Percentiles rank a stretch among this genome's conserved stretches.
Evolutionary conservation across 1,140 invertebrate species (phyloP).

Genomic region (Lepidurus couesii): DNA sequence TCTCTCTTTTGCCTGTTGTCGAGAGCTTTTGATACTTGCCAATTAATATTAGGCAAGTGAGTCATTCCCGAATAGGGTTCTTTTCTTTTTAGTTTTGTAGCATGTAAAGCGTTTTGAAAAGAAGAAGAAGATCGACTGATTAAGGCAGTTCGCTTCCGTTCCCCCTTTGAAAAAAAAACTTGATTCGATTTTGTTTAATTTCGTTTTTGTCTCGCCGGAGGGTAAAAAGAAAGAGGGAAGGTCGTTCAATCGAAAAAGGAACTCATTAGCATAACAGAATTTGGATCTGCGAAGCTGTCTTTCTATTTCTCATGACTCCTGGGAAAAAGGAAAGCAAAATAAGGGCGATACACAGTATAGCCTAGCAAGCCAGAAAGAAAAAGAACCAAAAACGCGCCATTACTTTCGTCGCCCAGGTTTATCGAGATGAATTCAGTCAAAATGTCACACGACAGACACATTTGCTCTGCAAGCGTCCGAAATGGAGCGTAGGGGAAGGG

Average conservation of each 20-base stretch:
- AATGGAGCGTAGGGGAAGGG: not conserved
- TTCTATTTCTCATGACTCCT: not conserved
- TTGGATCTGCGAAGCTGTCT: constrained; percentile 1
- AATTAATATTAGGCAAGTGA: constrained; percentile 10
- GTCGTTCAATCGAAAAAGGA: not conserved
- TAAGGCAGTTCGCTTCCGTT: not conserved
- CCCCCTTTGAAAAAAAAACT: not conserved
- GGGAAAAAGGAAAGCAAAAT: not conserved
- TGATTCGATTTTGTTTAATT: constrained; percentile 13
- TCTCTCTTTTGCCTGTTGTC: not conserved
- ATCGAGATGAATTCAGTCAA: constrained; percentile 4
- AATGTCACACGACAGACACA: constrained; percentile 3
- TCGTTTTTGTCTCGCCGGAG: not conserved
- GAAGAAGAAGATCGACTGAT: not conserved
- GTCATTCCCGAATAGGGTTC: not conserved
- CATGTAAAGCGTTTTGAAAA: not conserved
- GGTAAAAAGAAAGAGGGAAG: not conserved
- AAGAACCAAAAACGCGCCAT: not conserved
- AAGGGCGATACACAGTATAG: too few relatives aligned
- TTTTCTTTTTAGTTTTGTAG: too few relatives aligned
- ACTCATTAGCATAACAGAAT: constrained; percentile 4
- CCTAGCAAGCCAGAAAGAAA: too few relatives aligned
- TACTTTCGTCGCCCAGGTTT: not conserved
- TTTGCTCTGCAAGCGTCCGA: not conserved
- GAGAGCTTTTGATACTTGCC: constrained; percentile 4